Percentiles rank a stretch among this genome's conserved stretches.
Conservation (phyloP, 2,888 invertebrate genomes). For the Phytoseiulus persimilis region DNA sequence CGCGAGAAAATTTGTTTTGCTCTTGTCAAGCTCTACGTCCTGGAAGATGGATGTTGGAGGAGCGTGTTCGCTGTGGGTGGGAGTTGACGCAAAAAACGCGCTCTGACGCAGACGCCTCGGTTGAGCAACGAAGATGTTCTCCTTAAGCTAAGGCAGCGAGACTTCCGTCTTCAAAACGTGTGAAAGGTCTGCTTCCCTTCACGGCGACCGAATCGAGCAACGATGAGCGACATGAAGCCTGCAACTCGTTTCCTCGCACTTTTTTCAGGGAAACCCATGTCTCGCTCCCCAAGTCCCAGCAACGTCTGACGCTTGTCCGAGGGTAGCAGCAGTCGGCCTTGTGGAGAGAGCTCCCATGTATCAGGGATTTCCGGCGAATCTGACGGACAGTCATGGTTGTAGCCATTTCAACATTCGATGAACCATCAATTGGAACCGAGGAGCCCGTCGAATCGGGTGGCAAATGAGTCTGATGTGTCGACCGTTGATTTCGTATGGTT, state of each 20-base stretch:
- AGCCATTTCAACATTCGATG: background rate
- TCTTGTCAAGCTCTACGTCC: background rate
- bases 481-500: background rate
- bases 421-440: background rate
- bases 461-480: background rate
- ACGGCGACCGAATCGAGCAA: background rate
- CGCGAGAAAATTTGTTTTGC: too few species aligned
- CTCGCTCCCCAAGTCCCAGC: background rate
- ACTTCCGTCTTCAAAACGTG: background rate
- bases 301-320: background rate
- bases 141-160: background rate
- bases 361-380: too few species aligned
- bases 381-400: background rate
- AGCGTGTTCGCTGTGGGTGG: background rate
- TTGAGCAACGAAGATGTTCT: background rate
- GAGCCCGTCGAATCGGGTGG: background rate
- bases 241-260: background rate
- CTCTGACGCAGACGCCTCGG: background rate
- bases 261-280: background rate
- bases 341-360: background rate
- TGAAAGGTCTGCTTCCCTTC: background rate
- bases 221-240: background rate
- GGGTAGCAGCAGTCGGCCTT: background rate
- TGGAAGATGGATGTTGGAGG: background rate
- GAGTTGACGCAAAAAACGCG: background rate